phyloP scores from a whole-genome alignment of 2,888 invertebrate species.

The Operophtera brumata region DNA sequence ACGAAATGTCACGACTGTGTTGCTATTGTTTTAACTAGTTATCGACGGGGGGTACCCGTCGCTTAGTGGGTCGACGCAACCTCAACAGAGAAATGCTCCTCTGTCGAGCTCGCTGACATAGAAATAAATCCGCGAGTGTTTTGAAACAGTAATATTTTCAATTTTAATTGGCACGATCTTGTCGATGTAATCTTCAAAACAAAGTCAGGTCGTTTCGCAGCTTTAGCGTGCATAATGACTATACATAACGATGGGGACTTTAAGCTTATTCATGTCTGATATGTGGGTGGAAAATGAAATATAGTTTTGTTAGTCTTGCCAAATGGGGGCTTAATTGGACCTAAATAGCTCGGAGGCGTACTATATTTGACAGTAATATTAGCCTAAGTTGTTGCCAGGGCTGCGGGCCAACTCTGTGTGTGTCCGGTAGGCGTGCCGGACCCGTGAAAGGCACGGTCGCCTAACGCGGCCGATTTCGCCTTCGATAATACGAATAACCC shows the following conservation, averaged over 20 bases:
- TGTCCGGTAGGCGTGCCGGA: slow-evolving; percentile 57
- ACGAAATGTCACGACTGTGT: slow-evolving; percentile 47
- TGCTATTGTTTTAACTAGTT: slow-evolving; percentile 42
- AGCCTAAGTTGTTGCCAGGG: slow-evolving; percentile 39
- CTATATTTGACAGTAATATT: slow-evolving; percentile 39
- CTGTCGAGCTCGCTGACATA: slow-evolving; percentile 48
- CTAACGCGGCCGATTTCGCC: slow-evolving; percentile 59
- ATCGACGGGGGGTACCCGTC: slow-evolving; percentile 31
- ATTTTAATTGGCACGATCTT: slow-evolving; percentile 59
- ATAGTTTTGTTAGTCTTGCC: slow-evolving; percentile 27
- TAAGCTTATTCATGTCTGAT: slow-evolving; percentile 24
- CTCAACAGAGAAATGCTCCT: slow-evolving; percentile 49
- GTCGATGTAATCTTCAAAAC: slow-evolving; percentile 48
- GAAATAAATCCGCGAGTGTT: slow-evolving; percentile 50
- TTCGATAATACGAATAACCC: slow-evolving; percentile 66
- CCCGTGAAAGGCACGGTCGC: slow-evolving; percentile 69
- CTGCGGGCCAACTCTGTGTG: slow-evolving; percentile 24
- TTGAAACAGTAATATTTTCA: slow-evolving; percentile 61
- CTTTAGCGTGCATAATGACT: slow-evolving; percentile 34
- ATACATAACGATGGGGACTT: slow-evolving; percentile 32
- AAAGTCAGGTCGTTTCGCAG: slow-evolving; percentile 43
- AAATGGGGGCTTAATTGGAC: slow-evolving; percentile 41
- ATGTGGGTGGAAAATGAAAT: slow-evolving; percentile 33
- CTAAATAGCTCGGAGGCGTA: slow-evolving; percentile 43
- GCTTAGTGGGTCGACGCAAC: slow-evolving; percentile 35